phyloP scores from a whole-genome alignment of 2,113 vertebrate genomes.

The Ictalurus furcatus region DNA sequence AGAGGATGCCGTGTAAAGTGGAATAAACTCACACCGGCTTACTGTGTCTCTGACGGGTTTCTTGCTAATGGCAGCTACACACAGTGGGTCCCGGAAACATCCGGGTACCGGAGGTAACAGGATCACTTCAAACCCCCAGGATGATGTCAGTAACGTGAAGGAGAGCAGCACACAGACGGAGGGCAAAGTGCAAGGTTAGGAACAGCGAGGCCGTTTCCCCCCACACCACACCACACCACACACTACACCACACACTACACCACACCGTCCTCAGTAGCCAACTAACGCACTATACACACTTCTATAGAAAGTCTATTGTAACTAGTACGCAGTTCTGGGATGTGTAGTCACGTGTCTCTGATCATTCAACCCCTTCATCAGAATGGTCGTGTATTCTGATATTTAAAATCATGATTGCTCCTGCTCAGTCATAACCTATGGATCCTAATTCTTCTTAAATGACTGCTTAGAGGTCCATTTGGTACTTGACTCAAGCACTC shows the following conservation, averaged over 20 bases:
- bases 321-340: background rate
- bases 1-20: background rate
- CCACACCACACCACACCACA: background rate
- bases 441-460: background rate
- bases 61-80: slow-evolving; percentile 26
- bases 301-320: background rate
- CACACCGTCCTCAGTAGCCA: no score
- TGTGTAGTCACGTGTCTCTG: background rate
- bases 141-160: slow-evolving; percentile 40
- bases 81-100: background rate
- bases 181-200: slow-evolving; percentile 68
- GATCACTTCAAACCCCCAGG: slow-evolving; percentile 20
- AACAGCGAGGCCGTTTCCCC: background rate
- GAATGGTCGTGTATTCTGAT: background rate
- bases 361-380: background rate
- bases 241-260: no score
- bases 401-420: background rate
- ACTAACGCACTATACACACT: no score
- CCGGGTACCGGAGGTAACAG: slow-evolving; percentile 31
- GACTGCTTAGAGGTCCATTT: background rate
- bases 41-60: background rate
- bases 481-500: background rate
- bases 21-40: background rate
- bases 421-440: background rate
- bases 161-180: slow-evolving; percentile 67